Evolutionary conservation across 2,888 invertebrate species (phyloP).

Genomic region (Hedya salicella): DNA sequence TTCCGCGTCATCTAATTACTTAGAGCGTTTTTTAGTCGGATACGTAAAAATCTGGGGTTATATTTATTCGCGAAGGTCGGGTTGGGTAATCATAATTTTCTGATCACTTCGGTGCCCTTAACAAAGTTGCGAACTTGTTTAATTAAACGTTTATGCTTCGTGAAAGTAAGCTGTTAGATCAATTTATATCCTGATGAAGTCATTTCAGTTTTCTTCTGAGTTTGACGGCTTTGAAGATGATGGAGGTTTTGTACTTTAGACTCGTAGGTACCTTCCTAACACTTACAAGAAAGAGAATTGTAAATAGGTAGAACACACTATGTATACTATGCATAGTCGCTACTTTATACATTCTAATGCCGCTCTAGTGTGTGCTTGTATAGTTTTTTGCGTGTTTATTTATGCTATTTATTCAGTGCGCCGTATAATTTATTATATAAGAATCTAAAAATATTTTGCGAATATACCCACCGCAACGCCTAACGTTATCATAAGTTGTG

Average conservation of each 20-base stretch:
- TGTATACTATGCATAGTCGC: too few species aligned
- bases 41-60: constrained; percentile 12
- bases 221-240: constrained; percentile 18
- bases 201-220: constrained; percentile 21
- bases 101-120: constrained; percentile 53
- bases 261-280: too few species aligned
- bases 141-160: constrained; percentile 63
- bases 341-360: too few species aligned
- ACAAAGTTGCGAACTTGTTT: constrained; percentile 61
- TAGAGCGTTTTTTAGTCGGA: not conserved
- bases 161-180: constrained; percentile 55
- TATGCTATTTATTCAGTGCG: too few species aligned
- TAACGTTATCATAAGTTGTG: too few species aligned
- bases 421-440: too few species aligned
- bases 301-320: too few species aligned
- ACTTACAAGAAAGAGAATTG: not conserved
- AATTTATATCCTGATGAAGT: constrained; percentile 51
- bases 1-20: constrained; percentile 20
- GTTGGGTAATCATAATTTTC: constrained; percentile 46
- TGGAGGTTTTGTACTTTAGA: constrained; percentile 8
- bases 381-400: too few species aligned
- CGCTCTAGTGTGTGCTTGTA: too few species aligned
- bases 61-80: constrained; percentile 21
- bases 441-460: too few species aligned
- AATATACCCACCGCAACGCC: too few species aligned